Conservation (phyloP, 2,888 invertebrate species). For the Catonia carolina region DNA sequence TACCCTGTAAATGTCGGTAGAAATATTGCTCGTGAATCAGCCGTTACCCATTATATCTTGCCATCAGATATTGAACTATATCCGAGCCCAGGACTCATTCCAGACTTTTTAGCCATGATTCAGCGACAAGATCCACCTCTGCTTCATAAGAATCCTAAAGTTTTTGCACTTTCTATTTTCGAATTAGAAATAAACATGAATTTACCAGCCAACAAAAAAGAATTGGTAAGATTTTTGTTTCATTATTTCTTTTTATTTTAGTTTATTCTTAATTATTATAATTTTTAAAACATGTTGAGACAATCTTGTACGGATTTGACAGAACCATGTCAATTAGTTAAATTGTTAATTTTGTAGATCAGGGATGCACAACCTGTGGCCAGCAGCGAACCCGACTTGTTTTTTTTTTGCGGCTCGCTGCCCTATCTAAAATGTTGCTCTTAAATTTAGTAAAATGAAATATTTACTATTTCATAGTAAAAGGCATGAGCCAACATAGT, state of each 20-base stretch:
- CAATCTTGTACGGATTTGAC: too few species aligned
- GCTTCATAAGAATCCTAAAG: constrained; percentile 54
- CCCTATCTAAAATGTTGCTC: too few species aligned
- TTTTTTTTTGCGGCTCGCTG: too few species aligned
- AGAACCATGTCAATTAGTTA: too few species aligned
- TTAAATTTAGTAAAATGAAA: too few species aligned
- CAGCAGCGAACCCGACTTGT: too few species aligned
- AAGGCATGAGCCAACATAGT: too few species aligned
- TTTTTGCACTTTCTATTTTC: constrained; percentile 83
- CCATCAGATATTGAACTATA: constrained; percentile 88
- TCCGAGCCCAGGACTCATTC: constrained; percentile 74
- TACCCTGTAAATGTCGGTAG: constrained; percentile 89
- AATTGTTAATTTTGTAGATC: too few species aligned
- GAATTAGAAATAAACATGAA: constrained; percentile 62
- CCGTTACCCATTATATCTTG: constrained; percentile 73
- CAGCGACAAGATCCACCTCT: constrained; percentile 63
- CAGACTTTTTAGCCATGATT: constrained; percentile 78
- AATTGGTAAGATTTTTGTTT: constrained; percentile 45
- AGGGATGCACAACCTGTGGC: too few species aligned
- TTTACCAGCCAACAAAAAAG: constrained; percentile 65
- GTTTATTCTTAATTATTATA: too few species aligned
- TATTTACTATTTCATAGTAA: too few species aligned
- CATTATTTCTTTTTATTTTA: not conserved
- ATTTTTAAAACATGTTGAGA: too few species aligned
- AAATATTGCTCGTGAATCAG: constrained; percentile 78